Evolutionary conservation across 2,797 vertebrate genomes (phyloP), one percentile per base, ranked within the genome.

Genomic region (Enteromius treurensis): DNA sequence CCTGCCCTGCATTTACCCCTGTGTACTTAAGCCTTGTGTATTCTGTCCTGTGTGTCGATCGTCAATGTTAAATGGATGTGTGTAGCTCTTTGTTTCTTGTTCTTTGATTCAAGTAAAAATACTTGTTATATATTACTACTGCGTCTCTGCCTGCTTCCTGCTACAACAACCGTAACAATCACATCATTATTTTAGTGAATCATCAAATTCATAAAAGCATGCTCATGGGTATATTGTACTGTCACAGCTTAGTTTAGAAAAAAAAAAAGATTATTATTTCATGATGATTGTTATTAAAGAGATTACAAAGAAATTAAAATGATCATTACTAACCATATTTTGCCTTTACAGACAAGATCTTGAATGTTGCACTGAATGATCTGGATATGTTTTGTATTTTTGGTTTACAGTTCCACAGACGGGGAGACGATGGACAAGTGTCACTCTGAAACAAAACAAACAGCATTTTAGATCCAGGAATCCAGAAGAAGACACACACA

Each of bases 311-410:
- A 58, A 5, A 9, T 42, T 13, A 4, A 26, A 23, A 13, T 2
- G 3, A 13, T 23, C 10, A 13, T 58, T 11, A 23, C n/a, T 23
- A 58, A 60, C 55, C n/a, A 10, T 9, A n/a, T 11, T 58, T 58
- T 58, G 21, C 7, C 8, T n/a, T 53, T 53, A 21, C 51, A 53
- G 51, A 53, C 51, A 8, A 53, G 1, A 5, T 26, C 55, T 58
- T 23, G n/a, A 60, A 60, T 23, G 55, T 60, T 60, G n/a, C 55
- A 60, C 55, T 60, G n/a, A 60, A 23, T 58, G 55, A 60, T 60
- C 55, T 60, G 55, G 55, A 60, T 26, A 11, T 26, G 58, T 60
- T 60, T 14, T 60, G n/a, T 60, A 1, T 60, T 60, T 4, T 60
- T 60, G 58, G n/a, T 60, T 58, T 26, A 26, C 23, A 60, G 58